Evolutionary conservation across 2,797 vertebrate species (phyloP).

Genomic region (Syngnathus acus): DNA sequence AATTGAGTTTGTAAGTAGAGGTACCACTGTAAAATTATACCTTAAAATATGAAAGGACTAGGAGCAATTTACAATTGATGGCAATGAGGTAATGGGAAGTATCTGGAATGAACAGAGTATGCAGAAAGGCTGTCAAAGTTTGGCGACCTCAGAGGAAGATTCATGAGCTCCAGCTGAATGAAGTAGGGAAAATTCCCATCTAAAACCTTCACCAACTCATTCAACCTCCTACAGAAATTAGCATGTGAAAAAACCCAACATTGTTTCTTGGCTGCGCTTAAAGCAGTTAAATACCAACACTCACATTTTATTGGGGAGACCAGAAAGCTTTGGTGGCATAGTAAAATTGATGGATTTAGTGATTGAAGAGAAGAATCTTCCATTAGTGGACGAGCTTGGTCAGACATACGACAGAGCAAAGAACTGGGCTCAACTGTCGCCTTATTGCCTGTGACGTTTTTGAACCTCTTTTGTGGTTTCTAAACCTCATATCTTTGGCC

Average conservation of each 20-base stretch:
- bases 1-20: no score
- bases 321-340: constrained; percentile 37
- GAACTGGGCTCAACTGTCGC: constrained; percentile 53
- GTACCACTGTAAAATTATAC: background rate
- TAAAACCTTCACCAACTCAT: constrained; percentile 18
- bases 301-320: constrained; percentile 32
- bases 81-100: constrained; percentile 34
- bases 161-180: constrained; percentile 21
- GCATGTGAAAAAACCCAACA: constrained; percentile 26
- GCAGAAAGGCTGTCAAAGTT: constrained; percentile 21
- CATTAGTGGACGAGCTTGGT: constrained; percentile 31
- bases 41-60: constrained; percentile 6
- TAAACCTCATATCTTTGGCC: constrained; percentile 77
- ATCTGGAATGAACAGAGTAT: constrained; percentile 18
- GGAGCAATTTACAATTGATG: constrained; percentile 13
- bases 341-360: constrained; percentile 49
- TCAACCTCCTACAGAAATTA: constrained; percentile 32
- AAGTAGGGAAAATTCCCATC: constrained; percentile 20
- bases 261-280: constrained; percentile 29
- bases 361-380: constrained; percentile 31
- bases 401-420: constrained; percentile 25
- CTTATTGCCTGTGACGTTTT: constrained; percentile 67
- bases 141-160: constrained; percentile 19
- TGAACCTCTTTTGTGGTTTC: constrained; percentile 69
- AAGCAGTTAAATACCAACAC: constrained; percentile 37